Conservation (phyloP, 2,113 vertebrate genomes). For the Aegotheles bennettii region DNA sequence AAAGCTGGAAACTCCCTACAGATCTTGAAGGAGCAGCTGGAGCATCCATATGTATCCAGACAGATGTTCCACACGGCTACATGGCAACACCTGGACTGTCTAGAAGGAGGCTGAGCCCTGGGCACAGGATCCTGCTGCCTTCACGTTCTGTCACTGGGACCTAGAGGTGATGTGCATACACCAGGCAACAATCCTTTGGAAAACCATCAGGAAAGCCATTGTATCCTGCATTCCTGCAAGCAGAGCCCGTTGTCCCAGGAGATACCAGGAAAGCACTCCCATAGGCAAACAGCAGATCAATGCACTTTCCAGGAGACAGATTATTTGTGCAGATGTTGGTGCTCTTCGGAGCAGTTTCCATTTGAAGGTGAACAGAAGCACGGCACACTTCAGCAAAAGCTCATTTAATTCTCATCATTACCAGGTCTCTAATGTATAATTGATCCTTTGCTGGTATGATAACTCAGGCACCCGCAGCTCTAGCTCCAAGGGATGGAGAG, state of each 20-base stretch:
- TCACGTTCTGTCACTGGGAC: neutral
- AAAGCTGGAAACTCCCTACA: neutral
- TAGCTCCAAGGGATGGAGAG: neutral
- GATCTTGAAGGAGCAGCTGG: neutral
- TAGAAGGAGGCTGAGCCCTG: neutral
- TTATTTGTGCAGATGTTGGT: constrained; percentile 67
- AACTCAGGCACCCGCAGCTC: neutral
- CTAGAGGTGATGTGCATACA: neutral
- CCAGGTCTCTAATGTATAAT: constrained; percentile 63
- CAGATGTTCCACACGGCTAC: neutral
- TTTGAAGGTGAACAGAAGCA: constrained; percentile 49
- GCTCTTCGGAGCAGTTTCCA: constrained; percentile 54
- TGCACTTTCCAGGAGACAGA: constrained; percentile 52
- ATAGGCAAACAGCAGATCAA: neutral
- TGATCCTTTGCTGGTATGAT: constrained; percentile 53
- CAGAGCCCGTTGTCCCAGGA: neutral
- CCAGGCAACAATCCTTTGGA: neutral
- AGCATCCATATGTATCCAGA: neutral
- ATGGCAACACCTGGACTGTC: neutral
- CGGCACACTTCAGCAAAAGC: constrained; percentile 40
- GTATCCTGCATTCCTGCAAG: fast-evolving
- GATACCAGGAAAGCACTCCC: neutral
- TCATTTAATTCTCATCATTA: constrained; percentile 72
- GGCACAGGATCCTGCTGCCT: neutral
- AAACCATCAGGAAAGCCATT: neutral